These are phyloP conservation scores for Zaprionus taronus DNA, from an alignment of 1,140 invertebrate genomes.

Conservation along the genomic window DNA sequence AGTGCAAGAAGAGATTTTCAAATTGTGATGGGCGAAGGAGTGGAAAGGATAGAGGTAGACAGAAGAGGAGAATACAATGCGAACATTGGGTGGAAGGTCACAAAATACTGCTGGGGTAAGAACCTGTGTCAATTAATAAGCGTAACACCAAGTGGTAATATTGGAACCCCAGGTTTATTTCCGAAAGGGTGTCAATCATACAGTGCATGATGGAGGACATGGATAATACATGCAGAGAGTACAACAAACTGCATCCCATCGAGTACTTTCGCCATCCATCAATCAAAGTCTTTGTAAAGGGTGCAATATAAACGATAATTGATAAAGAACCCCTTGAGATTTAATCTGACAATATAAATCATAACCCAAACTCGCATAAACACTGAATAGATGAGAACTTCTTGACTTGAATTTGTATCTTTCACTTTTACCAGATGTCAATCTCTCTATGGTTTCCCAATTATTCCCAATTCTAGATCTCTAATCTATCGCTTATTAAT, in stretches of 20 bases:
- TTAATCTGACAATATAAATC: background rate
- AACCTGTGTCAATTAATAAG: constrained; percentile 49
- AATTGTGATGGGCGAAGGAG: background rate
- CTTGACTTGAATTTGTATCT: background rate
- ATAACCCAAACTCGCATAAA: background rate
- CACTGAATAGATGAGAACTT: background rate
- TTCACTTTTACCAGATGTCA: background rate
- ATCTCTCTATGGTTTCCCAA: background rate
- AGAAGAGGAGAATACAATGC: background rate
- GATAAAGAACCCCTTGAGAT: background rate
- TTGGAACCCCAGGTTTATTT: background rate
- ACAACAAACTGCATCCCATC: background rate
- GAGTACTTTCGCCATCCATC: constrained; percentile 9
- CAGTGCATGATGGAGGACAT: background rate
- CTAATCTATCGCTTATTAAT: background rate
- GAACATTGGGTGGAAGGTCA: background rate
- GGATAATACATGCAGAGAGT: constrained; percentile 5
- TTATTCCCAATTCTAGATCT: background rate
- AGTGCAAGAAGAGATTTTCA: constrained; percentile 61
- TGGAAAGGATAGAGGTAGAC: background rate
- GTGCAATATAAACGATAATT: background rate
- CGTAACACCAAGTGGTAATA: constrained; percentile 27
- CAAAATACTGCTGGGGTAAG: constrained; percentile 25
- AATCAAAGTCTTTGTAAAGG: constrained; percentile 4
- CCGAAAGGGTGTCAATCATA: constrained; percentile 19